Evolutionary conservation across 2,797 vertebrate genomes (phyloP), one percentile per base, ranked within the genome.

Genomic region (Pagetopsis macropterus): DNA sequence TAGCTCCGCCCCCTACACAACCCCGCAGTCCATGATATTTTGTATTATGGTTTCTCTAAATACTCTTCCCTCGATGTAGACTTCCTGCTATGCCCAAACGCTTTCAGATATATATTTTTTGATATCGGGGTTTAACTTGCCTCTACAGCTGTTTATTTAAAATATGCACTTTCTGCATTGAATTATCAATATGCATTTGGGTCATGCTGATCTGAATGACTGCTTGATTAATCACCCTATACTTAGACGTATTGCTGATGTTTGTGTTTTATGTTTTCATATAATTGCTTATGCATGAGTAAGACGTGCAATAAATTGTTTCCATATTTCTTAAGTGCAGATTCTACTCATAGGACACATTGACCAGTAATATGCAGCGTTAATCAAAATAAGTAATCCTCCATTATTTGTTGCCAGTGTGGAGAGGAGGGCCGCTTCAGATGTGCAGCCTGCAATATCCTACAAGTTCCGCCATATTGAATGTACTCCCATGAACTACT

Each of bases 401-500:
- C 33, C 31, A 10, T 72, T 76, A 69, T 83, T 75, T 81, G 73
- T 46, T 55, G 50, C 27, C 54, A 46, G 44, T 49, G 63, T 68
- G 67, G 27, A 46, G 16, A 55, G 54, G 19, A 62, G 44, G 43
- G 40, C 43, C 4, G 3, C 65, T 60, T 80, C 59, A 69, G 65
- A 71, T 68, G 55, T 3, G 55, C 55, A 31, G 51, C 45, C 71
- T 65, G 49, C 65, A 79, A 52, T 61, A 75, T 58, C 37, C 57
- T 40, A 55, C 55, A 70, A 63, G 58, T 83, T 66, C 51, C 4
- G 79, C 76, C 74, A 86, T 88, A 84, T 84, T 84, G 82, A 72
- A 90, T 77, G 62, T 46, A 57, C 82, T 87, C 79, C 78, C 69
- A 57, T 84, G 78, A 81, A 84, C 81, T 86, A 78, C 84, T 89